Conservation (phyloP, 1,140 invertebrate species). For the Neodiprion lecontei region DNA sequence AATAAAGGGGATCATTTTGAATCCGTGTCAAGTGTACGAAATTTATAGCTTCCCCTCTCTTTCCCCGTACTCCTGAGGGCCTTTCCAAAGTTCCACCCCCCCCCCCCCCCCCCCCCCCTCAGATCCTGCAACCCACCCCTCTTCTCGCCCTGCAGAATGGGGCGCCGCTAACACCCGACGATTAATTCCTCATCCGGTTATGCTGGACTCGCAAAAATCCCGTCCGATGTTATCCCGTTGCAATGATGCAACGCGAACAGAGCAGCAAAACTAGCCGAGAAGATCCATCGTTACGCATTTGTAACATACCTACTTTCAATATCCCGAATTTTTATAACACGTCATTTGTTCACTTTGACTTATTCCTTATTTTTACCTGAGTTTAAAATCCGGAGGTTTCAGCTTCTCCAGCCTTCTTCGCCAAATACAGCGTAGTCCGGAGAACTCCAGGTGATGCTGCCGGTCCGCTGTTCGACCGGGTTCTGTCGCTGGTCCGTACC, state of each 20-base stretch:
- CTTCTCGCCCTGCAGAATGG: conserved; percentile 30
- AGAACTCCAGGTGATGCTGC: conserved; percentile 53
- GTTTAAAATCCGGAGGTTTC: background rate
- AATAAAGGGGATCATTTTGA: conserved; percentile 62
- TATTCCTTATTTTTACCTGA: background rate
- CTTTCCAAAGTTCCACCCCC: background rate
- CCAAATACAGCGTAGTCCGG: conserved; percentile 34
- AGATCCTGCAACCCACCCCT: conserved; percentile 16
- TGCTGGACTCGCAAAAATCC: conserved; percentile 28
- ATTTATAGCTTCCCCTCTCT: conserved; percentile 56
- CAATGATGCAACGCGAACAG: too few relatives aligned
- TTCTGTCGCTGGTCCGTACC: conserved; percentile 47
- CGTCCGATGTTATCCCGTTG: conserved; percentile 11
- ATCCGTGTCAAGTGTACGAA: conserved; percentile 59
- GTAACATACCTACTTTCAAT: background rate
- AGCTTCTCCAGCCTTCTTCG: background rate
- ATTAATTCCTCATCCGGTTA: conserved; percentile 49
- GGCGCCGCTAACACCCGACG: conserved; percentile 37
- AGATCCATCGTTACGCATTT: background rate
- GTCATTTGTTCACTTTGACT: too few relatives aligned
- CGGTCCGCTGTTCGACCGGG: conserved; percentile 46
- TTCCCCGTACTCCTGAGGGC: background rate
- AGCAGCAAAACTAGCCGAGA: conserved; percentile 8
- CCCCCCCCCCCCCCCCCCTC: background rate
- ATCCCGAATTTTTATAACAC: too few relatives aligned